Percentiles rank a stretch among this genome's conserved stretches.
phyloP scores from a whole-genome alignment of 2,888 invertebrate species.

The Neuroscelio doddi region DNA sequence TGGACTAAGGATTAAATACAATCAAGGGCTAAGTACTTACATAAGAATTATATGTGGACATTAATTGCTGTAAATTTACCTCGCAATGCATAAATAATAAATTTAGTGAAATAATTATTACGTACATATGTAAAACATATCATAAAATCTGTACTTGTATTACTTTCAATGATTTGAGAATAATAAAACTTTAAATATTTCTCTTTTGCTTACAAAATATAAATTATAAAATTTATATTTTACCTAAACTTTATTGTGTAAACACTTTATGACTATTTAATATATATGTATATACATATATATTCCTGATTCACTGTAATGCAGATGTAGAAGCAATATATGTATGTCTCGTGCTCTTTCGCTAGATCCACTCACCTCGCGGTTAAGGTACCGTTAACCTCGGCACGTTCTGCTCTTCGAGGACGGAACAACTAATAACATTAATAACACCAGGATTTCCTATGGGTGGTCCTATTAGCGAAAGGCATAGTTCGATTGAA shows the following conservation, averaged over 20 bases:
- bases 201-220: too few species aligned
- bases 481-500: slow-evolving; percentile 39
- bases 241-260: slow-evolving; percentile 34
- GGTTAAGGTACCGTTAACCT: slow-evolving; percentile 58
- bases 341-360: slow-evolving; percentile 54
- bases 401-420: slow-evolving; percentile 54
- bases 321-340: slow-evolving; percentile 49
- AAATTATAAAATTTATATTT: slow-evolving; percentile 43
- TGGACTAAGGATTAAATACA: too few species aligned
- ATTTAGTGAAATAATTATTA: too few species aligned
- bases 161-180: too few species aligned
- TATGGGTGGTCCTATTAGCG: slow-evolving; percentile 49
- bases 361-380: slow-evolving; percentile 56
- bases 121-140: too few species aligned
- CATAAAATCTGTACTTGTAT: too few species aligned
- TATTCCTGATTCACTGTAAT: slow-evolving; percentile 46
- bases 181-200: too few species aligned
- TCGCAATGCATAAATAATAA: too few species aligned
- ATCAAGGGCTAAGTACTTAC: too few species aligned
- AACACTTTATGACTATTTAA: slow-evolving; percentile 39
- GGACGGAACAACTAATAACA: slow-evolving; percentile 60
- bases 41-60: too few species aligned
- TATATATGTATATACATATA: too few species aligned
- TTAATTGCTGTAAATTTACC: too few species aligned
- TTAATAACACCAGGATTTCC: slow-evolving; percentile 53